phyloP scores from a whole-genome alignment of 2,113 vertebrate genomes.

The Osmerus mordax region DNA sequence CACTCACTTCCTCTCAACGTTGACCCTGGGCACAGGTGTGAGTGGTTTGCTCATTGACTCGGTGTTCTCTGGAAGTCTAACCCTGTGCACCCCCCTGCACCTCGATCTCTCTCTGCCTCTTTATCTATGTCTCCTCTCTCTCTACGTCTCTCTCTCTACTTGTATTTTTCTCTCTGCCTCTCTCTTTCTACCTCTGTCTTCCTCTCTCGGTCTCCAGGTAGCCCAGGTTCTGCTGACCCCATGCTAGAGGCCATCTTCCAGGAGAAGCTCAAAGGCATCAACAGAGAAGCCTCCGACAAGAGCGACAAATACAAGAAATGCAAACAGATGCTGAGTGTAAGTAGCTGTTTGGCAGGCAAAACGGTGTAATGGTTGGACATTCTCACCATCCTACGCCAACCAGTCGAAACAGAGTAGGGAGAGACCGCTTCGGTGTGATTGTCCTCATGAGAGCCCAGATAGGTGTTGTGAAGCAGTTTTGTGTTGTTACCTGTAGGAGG shows the following conservation, averaged over 20 bases:
- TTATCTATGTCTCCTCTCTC: neutral
- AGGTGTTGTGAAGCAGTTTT: neutral
- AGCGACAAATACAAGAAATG: constrained; percentile 92
- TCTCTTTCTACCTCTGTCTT: neutral
- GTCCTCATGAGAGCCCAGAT: too few relatives aligned
- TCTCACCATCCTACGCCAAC: too few relatives aligned
- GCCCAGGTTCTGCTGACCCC: constrained; percentile 74
- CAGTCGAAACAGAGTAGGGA: too few relatives aligned
- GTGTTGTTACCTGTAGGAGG: constrained; percentile 74
- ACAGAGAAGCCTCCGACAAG: constrained; percentile 86
- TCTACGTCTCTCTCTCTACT: neutral
- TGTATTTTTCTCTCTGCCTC: neutral
- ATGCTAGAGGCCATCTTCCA: constrained; percentile 84
- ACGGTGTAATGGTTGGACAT: too few relatives aligned
- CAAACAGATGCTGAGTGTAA: constrained; percentile 90
- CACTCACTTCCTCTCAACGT: neutral
- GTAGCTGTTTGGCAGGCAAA: constrained; percentile 15
- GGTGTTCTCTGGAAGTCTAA: too few relatives aligned
- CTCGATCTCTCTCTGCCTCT: neutral
- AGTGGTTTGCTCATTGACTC: too few relatives aligned
- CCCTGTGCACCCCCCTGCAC: too few relatives aligned
- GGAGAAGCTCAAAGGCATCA: constrained; percentile 85
- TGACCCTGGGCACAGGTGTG: too few relatives aligned
- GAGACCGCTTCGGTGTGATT: too few relatives aligned
- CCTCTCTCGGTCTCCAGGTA: constrained; percentile 64